These are phyloP conservation scores for Todiramphus saurophagus DNA, from an alignment of 2,113 vertebrate genomes.

Conservation along the genomic window DNA sequence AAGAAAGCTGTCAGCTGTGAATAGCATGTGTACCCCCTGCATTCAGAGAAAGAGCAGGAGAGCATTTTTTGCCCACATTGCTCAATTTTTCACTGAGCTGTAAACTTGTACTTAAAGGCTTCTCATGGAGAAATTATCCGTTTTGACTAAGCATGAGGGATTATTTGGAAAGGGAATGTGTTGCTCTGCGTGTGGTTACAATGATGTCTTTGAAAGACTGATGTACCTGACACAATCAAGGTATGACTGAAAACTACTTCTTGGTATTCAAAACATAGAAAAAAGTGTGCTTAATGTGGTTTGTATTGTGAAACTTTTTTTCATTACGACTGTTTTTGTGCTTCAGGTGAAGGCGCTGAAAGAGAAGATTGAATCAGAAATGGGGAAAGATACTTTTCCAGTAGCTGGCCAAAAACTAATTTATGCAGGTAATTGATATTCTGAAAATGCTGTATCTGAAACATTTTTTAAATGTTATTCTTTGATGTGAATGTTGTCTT, in stretches of 20 bases:
- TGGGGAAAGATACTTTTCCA: slow-evolving; percentile 91
- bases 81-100: background rate
- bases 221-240: background rate
- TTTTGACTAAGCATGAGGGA: background rate
- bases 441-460: background rate
- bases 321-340: slow-evolving; percentile 22
- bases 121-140: background rate
- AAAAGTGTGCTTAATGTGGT: background rate
- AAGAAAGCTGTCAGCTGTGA: background rate
- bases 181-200: background rate
- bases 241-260: background rate
- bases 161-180: background rate
- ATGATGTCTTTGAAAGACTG: background rate
- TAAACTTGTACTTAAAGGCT: background rate
- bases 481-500: background rate
- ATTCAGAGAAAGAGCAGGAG: background rate
- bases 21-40: background rate
- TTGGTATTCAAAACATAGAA: background rate
- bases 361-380: slow-evolving; percentile 94
- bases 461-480: background rate
- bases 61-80: background rate
- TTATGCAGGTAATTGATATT: slow-evolving; percentile 87
- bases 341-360: slow-evolving; percentile 91
- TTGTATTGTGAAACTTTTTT: background rate
- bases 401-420: slow-evolving; percentile 93